Base-by-base conservation (phyloP, 2,888 invertebrate species). In the Phanerotoma sp. region DNA sequence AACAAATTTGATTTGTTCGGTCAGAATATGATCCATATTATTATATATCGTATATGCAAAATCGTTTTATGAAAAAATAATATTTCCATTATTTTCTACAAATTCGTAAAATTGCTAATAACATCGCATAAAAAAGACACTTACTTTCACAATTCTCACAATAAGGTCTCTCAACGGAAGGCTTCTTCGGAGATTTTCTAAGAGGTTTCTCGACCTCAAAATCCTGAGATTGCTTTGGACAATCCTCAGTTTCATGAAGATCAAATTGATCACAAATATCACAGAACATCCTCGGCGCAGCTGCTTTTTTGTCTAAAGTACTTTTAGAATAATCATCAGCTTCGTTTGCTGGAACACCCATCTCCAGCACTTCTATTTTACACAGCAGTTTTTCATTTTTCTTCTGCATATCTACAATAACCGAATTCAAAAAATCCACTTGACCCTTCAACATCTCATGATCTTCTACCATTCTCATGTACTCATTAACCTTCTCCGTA, bases 201-300 rank as follows among this genome's bases (percentile, higher is more conserved):
- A 82, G 80, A 48, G 82, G 83, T 47, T 79, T 79, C 51, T 82
- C 82, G 47, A 77, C 77, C 37, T 81, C 83, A 15, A 76, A 75
- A 32, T 79, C 80, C 69, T 80, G 81, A 22, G 86, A 86, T 79
- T 96, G 96, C 42, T 85, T 81, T 28, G 96, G 96, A 75, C 97
- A 98, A 74, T 98, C 97, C 77, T 97, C 97, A 0, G 97, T 98
- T 77, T 98, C 96, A 76, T 98, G 98, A 53, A 88, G 82, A 80
- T 98, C 97, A 80, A 97, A 98, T 75, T 87, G 84, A 80, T 97
- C 97, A 78, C 97, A 98, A 69, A 96, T 97, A 82, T 98, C 97
- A 83, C 97, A 98, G 82, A 93, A 97, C 71, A 91, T 79, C 20
- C 97, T 87, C 37, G 93, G 93, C 3, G 93, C 85, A 16, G 81